Base-by-base conservation (phyloP, 2,888 invertebrate species). In the Xanthorhoe designata region DNA sequence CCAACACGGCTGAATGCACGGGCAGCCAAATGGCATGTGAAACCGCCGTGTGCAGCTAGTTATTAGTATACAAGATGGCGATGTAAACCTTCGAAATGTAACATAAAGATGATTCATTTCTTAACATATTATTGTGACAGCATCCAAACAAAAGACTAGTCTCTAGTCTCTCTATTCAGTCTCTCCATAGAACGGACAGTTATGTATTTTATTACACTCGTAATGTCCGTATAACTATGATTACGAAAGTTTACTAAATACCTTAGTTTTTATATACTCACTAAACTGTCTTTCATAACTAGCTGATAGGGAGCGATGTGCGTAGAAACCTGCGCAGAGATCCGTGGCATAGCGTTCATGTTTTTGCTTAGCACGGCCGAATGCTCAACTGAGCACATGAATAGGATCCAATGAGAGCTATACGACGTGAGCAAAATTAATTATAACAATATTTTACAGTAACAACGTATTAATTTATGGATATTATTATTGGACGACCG, bases 361-460 rank as follows among this genome's bases (percentile, higher is more conserved):
- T 72, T 74, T 73, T 76, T 72, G 58, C 47, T 68, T 19, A 66
- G 63, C 59, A 45, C 19, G 58, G 61, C 51, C 49, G 63, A 51
- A 35, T 61, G 70, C 69, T 74, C 61, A 63, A 59, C 55, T 68
- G 52, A 66, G 61, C 68, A 32, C 7, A 32, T 6, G 5, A 6
- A 3, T 32, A 32, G 32, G 32, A 67, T 58, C 50, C n/a, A 58
- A 35, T 50, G 8, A 50, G 50, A 58, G 4, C 32, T 6, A 32
- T 7, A 6, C 8, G 32, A 32, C 32, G 32, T 32, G 8, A 32
- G 4, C 24, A 32, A 24, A 24, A 24, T 3, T 24, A 24, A 24
- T 24, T 3, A 24, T 32, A 4, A 32, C 32, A 6, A 32, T 32
- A 32, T 6, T 32, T 32, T 32, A 32, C 32, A 32, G 32, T 0